Conservation (phyloP, 2,888 invertebrate genomes). For the Cancer borealis region DNA sequence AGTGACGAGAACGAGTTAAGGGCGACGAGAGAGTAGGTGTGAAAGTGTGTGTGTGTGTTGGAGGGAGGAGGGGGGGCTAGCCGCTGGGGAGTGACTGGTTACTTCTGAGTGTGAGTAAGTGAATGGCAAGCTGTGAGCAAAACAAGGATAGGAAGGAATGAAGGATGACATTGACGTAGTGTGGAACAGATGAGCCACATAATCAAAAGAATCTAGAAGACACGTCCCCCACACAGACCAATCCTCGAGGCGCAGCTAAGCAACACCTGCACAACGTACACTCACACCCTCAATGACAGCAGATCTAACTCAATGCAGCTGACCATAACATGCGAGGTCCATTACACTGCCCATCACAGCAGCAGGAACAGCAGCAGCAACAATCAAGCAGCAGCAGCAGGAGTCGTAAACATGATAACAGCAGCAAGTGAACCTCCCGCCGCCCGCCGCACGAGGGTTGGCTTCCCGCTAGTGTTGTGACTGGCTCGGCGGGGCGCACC, state of each 20-base stretch:
- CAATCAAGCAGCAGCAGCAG: neutral
- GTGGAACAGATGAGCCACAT: neutral
- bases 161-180: neutral
- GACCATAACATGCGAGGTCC: neutral
- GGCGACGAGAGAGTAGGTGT: neutral
- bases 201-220: neutral
- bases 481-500: neutral
- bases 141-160: neutral
- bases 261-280: neutral
- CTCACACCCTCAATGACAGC: neutral
- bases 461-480: constrained; percentile 36
- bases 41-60: too few species aligned
- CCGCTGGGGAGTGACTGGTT: neutral
- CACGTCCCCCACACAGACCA: neutral
- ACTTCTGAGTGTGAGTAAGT: neutral
- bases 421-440: constrained; percentile 4
- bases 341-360: neutral
- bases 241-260: neutral
- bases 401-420: constrained; percentile 29
- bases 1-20: neutral
- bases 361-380: neutral
- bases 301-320: neutral
- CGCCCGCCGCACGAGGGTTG: neutral
- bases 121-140: neutral
- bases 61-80: neutral